These are phyloP conservation scores for Drosophila acutilabella DNA, from an alignment of 2,888 invertebrate genomes.

Conservation along the genomic window DNA sequence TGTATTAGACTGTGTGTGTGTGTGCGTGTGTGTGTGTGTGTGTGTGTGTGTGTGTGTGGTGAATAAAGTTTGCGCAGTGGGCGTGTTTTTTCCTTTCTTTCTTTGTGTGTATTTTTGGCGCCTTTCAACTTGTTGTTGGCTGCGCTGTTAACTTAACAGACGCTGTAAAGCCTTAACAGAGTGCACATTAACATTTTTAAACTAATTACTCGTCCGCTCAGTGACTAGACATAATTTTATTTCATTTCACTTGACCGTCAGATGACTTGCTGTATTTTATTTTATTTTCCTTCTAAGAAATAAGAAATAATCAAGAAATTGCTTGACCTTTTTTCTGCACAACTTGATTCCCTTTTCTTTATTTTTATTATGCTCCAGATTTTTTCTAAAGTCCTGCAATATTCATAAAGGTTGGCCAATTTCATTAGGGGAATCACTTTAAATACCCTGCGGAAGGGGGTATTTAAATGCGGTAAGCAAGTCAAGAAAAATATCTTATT, in stretches of 20 bases:
- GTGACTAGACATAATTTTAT: slow-evolving; percentile 41
- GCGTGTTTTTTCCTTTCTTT: slow-evolving; percentile 42
- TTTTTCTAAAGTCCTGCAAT: slow-evolving; percentile 43
- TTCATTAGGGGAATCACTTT: slow-evolving; percentile 42
- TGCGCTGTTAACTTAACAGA: slow-evolving; percentile 25
- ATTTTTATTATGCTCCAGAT: slow-evolving; percentile 4
- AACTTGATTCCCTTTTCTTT: slow-evolving; percentile 11
- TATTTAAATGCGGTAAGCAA: no score
- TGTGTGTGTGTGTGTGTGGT: slow-evolving; percentile 45
- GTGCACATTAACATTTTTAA: slow-evolving; percentile 25
- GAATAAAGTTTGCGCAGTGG: slow-evolving; percentile 62
- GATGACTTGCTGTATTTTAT: slow-evolving; percentile 41
- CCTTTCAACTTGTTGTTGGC: slow-evolving; percentile 63
- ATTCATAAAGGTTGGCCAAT: slow-evolving; percentile 64
- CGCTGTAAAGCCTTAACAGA: slow-evolving; percentile 24
- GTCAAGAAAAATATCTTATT: no score
- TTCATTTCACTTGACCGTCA: slow-evolving; percentile 32
- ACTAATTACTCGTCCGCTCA: slow-evolving; percentile 65
- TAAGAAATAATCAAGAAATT: slow-evolving; percentile 49
- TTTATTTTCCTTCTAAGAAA: background rate
- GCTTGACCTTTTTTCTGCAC: slow-evolving; percentile 25
- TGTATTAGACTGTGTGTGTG: slow-evolving; percentile 12
- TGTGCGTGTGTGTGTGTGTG: slow-evolving; percentile 42
- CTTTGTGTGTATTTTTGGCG: slow-evolving; percentile 30
- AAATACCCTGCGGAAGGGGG: slow-evolving; percentile 19